phyloP scores from a whole-genome alignment of 2,888 invertebrate genomes.

The Leptinotarsa haldemani region DNA sequence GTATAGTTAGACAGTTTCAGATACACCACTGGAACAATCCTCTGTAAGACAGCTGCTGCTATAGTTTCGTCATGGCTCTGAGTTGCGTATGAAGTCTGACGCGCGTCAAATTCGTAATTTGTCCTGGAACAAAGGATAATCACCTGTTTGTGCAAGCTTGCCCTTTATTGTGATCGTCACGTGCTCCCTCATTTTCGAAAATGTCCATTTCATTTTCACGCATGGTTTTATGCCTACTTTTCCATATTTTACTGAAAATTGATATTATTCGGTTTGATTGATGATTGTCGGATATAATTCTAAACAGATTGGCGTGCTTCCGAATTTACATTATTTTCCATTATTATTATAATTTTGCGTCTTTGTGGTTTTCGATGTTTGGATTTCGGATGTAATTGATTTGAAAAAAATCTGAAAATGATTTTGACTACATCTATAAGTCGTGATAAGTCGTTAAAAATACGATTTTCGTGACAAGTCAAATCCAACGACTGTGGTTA shows the following conservation, averaged over 20 bases:
- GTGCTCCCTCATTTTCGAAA: conserved; percentile 42
- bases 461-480: too few species aligned
- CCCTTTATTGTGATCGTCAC: conserved; percentile 51
- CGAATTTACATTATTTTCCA: background rate
- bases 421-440: too few species aligned
- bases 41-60: conserved; percentile 57
- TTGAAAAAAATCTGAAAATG: background rate
- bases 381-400: background rate
- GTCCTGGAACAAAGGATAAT: conserved; percentile 62
- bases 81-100: conserved; percentile 58
- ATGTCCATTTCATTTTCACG: conserved; percentile 50
- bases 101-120: conserved; percentile 62
- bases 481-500: too few species aligned
- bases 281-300: conserved; percentile 15
- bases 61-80: conserved; percentile 59
- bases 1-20: background rate
- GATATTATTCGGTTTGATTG: conserved; percentile 27
- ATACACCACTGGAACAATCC: conserved; percentile 21
- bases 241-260: conserved; percentile 41
- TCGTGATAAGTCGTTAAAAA: too few species aligned
- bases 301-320: conserved; percentile 16
- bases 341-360: conserved; percentile 22
- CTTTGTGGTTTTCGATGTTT: background rate
- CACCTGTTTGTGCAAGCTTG: conserved; percentile 61
- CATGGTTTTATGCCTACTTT: conserved; percentile 52